Percentiles rank a stretch among this genome's conserved stretches.
Conservation (phyloP, 1,140 invertebrate genomes). For the Stegodyphus mimosarum region DNA sequence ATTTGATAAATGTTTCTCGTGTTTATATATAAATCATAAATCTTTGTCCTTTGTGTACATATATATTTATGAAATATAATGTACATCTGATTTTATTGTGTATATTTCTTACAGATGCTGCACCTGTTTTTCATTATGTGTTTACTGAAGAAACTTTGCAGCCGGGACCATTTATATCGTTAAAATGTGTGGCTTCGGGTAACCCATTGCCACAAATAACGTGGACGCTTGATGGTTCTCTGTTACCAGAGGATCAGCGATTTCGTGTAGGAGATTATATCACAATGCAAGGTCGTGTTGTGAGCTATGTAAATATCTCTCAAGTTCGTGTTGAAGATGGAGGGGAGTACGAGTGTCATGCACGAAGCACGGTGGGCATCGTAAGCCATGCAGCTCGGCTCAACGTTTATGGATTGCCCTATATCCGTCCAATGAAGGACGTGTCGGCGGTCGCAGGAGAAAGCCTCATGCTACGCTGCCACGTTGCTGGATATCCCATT, state of each 20-base stretch:
- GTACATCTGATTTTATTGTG: background rate
- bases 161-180: constrained; percentile 84
- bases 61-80: no score
- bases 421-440: constrained; percentile 67
- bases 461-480: constrained; percentile 66
- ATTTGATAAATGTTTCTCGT: no score
- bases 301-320: constrained; percentile 77
- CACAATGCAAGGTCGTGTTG: constrained; percentile 63
- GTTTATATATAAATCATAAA: no score
- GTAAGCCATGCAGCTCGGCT: constrained; percentile 81
- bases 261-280: constrained; percentile 63
- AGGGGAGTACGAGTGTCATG: constrained; percentile 86
- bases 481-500: constrained; percentile 65
- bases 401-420: constrained; percentile 77
- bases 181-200: constrained; percentile 83
- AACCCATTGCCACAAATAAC: constrained; percentile 82
- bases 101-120: constrained; percentile 77
- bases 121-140: constrained; percentile 83
- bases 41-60: no score
- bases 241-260: constrained; percentile 68
- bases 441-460: constrained; percentile 70
- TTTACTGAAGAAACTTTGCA: constrained; percentile 82
- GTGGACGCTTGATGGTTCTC: constrained; percentile 84
- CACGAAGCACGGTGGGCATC: constrained; percentile 82
- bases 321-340: constrained; percentile 85